phyloP scores from a whole-genome alignment of 2,113 vertebrate species.

The Eleginops maclovinus region DNA sequence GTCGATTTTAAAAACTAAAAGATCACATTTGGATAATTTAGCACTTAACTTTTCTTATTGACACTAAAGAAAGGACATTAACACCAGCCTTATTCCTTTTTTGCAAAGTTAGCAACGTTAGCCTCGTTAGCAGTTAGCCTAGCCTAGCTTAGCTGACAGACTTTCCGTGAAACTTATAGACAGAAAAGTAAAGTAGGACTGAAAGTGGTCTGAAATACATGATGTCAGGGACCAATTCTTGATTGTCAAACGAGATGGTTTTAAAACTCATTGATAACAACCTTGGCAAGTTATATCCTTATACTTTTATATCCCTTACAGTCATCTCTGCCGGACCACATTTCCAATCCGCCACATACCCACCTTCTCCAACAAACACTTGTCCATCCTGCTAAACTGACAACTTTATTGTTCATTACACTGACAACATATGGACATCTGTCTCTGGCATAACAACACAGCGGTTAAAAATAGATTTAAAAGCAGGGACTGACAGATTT shows the following conservation, averaged over 20 bases:
- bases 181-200: too few relatives aligned
- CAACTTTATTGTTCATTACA: slow-evolving; percentile 58
- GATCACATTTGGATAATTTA: neutral
- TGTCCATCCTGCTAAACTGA: slow-evolving; percentile 33
- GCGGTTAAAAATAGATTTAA: slow-evolving; percentile 41
- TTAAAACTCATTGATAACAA: too few relatives aligned
- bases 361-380: neutral
- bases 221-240: neutral
- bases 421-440: slow-evolving; percentile 17
- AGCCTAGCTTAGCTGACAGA: too few relatives aligned
- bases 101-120: too few relatives aligned
- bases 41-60: neutral
- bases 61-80: too few relatives aligned
- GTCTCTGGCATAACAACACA: neutral
- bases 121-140: too few relatives aligned
- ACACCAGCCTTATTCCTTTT: too few relatives aligned
- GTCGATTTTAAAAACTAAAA: neutral
- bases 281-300: too few relatives aligned
- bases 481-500: slow-evolving; percentile 60
- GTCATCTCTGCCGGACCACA: neutral
- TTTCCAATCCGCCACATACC: slow-evolving; percentile 2
- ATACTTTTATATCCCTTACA: too few relatives aligned
- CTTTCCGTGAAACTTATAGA: too few relatives aligned
- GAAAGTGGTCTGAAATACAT: neutral
- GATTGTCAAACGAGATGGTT: too few relatives aligned